Percentiles rank a stretch among this genome's conserved stretches.
Conservation (phyloP, 1,140 invertebrate species). For the Caerostris darwini region DNA sequence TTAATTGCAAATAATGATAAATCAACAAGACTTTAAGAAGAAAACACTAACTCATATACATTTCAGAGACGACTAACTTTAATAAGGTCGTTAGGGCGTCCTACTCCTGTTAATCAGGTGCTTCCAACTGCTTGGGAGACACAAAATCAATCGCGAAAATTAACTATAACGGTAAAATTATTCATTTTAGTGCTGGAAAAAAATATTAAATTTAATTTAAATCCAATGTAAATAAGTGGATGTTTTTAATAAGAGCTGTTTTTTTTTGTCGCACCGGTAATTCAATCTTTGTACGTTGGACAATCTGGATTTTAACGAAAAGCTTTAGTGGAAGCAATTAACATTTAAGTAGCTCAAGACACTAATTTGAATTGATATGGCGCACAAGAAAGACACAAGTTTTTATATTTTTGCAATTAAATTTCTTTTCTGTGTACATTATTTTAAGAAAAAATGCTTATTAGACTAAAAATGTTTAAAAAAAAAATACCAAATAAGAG, state of each 20-base stretch:
- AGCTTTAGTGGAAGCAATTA: conserved; percentile 14
- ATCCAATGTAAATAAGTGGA: conserved; percentile 23
- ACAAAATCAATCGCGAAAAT: not conserved
- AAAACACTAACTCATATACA: not conserved
- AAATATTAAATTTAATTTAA: not conserved
- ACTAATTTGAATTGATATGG: conserved; percentile 21
- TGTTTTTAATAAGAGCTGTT: conserved; percentile 6
- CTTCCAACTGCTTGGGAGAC: not conserved
- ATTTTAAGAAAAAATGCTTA: too few relatives aligned
- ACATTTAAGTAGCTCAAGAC: not conserved
- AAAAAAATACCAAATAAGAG: too few relatives aligned
- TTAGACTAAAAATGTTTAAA: too few relatives aligned
- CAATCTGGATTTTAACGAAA: conserved; percentile 6
- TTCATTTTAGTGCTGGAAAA: not conserved
- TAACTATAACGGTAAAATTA: not conserved
- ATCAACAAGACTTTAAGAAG: not conserved
- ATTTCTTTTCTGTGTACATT: not conserved
- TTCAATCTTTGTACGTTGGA: not conserved
- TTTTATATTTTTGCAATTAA: conserved; percentile 18
- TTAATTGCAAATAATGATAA: conserved; percentile 17
- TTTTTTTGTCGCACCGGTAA: not conserved
- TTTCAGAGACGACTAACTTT: not conserved
- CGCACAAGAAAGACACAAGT: not conserved
- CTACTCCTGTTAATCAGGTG: not conserved
- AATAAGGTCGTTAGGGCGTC: too few relatives aligned